These are phyloP conservation scores for Leptinotarsa rubiginosa DNA, from an alignment of 2,888 invertebrate species.

Conservation along the genomic window DNA sequence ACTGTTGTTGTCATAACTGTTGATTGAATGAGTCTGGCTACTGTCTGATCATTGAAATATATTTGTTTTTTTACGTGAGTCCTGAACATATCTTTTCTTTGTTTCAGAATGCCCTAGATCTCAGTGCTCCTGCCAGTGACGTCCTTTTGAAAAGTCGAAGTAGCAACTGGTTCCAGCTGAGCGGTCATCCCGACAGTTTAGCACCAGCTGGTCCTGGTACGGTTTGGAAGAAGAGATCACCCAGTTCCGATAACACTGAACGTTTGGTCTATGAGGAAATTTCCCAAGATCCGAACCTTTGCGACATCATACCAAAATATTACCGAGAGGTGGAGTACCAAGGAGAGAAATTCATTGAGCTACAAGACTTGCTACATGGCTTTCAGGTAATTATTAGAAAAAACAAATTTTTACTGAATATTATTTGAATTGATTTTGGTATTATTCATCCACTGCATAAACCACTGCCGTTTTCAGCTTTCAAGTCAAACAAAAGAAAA, in stretches of 20 bases:
- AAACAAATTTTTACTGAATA: not conserved
- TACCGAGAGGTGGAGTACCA: slow-evolving; percentile 84
- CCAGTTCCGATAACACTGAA: slow-evolving; percentile 78
- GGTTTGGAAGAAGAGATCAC: slow-evolving; percentile 89
- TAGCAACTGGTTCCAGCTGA: slow-evolving; percentile 88
- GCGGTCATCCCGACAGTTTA: slow-evolving; percentile 92
- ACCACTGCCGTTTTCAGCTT: too few species aligned
- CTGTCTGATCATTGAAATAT: not conserved
- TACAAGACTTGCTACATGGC: slow-evolving; percentile 92
- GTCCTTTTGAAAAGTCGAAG: slow-evolving; percentile 80
- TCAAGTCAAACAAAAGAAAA: too few species aligned
- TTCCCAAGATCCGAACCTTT: slow-evolving; percentile 78
- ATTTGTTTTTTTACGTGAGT: not conserved
- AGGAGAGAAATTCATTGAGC: slow-evolving; percentile 89
- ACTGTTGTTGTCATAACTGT: too few species aligned
- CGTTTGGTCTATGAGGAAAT: slow-evolving; percentile 83
- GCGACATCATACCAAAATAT: slow-evolving; percentile 84
- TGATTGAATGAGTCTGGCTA: too few species aligned
- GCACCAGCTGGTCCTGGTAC: slow-evolving; percentile 94
- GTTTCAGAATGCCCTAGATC: slow-evolving; percentile 88
- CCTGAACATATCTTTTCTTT: slow-evolving; percentile 27
- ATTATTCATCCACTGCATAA: slow-evolving; percentile 73
- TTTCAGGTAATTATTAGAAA: slow-evolving; percentile 70
- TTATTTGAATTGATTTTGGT: slow-evolving; percentile 59
- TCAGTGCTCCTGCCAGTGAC: slow-evolving; percentile 91